Percentiles rank a stretch among this genome's conserved stretches.
Conservation (phyloP, 2,797 vertebrate species). For the Microctenopoma steveboyesi region DNA sequence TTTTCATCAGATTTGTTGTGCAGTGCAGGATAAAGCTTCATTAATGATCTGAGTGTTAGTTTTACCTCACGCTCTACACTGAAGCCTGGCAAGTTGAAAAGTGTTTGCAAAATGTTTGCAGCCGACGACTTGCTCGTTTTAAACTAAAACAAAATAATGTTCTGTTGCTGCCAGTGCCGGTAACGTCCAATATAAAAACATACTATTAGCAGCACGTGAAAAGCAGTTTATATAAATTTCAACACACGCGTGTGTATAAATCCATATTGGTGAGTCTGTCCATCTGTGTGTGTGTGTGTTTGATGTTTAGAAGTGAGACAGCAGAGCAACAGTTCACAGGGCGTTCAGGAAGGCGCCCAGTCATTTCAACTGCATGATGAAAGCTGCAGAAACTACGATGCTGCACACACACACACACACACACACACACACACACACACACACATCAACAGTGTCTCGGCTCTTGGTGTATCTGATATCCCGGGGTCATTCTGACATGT, state of each 20-base stretch:
- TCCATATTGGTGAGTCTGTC: not conserved
- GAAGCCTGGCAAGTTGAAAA: not conserved
- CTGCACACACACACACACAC: slow-evolving; percentile 3
- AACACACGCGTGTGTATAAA: not conserved
- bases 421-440: not conserved
- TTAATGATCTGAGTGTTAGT: not conserved
- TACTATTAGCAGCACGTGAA: too few species aligned
- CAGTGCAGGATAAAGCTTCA: not conserved
- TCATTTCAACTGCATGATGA: slow-evolving; percentile 73
- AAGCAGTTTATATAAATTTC: not conserved
- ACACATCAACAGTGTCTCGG: slow-evolving; percentile 4
- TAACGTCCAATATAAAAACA: too few species aligned
- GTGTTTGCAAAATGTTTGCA: too few species aligned
- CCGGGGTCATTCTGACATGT: slow-evolving; percentile 52
- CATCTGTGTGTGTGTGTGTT: slow-evolving; percentile 22
- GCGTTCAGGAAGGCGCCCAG: slow-evolving; percentile 63
- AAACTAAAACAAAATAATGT: too few species aligned
- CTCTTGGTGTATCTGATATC: slow-evolving; percentile 43
- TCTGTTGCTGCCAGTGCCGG: too few species aligned
- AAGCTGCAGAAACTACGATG: slow-evolving; percentile 70
- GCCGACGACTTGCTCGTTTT: too few species aligned
- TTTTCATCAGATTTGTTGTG: slow-evolving; percentile 24
- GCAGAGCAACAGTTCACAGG: slow-evolving; percentile 56
- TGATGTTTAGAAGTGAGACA: slow-evolving; percentile 56
- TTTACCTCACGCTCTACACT: not conserved